Base-by-base conservation (phyloP, 1,140 invertebrate species). In the Drosophila elegans region DNA sequence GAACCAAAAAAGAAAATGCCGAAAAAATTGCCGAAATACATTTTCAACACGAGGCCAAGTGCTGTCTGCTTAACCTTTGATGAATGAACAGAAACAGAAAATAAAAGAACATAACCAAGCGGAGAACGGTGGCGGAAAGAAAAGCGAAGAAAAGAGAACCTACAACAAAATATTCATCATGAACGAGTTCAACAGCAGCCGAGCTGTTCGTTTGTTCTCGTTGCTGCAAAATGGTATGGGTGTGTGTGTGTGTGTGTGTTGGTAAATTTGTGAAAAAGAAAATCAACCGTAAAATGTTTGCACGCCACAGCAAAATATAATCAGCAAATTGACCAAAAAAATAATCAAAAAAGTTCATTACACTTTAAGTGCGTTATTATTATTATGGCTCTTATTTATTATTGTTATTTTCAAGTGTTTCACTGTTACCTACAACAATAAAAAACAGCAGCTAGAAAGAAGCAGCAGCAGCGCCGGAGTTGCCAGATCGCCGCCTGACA, bases 121-220 rank as follows among this genome's bases (percentile, higher is more conserved):
- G 38, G 53, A 49, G 48, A 52, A 63, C 39, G 36, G 41, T 32
- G 36, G 34, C 25, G 21, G 9, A 62, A 52, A 12, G 44, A 66
- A 45, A 55, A 74, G 13, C n/a, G 53, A 67, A 78, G 57, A 67
- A 29, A 73, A 25, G 32, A 68, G 62, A 82, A 83, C 59, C 61
- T 42, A 77, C 54, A 54, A 74, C 38, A 54, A 66, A 75, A 78
- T 21, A 78, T 71, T 69, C 57, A 69, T 62, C 74, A 78, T 71
- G 64, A 88, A 86, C 78, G 83, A 85, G 82, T 85, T 86, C 78
- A 86, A 77, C 82, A 85, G 54, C 71, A 56, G 71, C 59, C 53
- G 57, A 42, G 71, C 59, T 49, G 57, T 42, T 76, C 67, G 51
- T 85, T 75, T 63, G 78, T 69, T 85, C 81, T 85, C 78, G 78